Evolutionary conservation across 2,113 vertebrate genomes (phyloP).

Genomic region (Nibea albiflora): DNA sequence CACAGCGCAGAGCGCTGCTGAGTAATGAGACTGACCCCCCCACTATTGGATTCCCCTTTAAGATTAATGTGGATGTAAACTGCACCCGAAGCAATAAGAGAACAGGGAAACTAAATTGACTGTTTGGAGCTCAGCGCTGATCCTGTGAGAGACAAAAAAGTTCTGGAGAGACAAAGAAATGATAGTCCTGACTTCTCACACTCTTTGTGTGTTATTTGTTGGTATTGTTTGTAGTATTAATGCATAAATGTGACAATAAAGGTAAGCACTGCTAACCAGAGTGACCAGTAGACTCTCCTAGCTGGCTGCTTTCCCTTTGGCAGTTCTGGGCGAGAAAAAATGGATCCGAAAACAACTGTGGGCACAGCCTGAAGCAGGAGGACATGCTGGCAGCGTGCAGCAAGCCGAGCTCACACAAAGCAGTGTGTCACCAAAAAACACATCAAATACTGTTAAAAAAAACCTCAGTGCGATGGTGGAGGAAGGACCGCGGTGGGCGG

Average conservation of each 20-base stretch:
- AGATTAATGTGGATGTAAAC: slow-evolving; percentile 56
- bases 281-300: slow-evolving; percentile 1
- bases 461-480: neutral
- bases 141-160: too few relatives aligned
- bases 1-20: slow-evolving; percentile 30
- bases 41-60: slow-evolving; percentile 21
- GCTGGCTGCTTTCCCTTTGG: slow-evolving; percentile 33
- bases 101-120: neutral
- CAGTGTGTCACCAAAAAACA: slow-evolving; percentile 23
- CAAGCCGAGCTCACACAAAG: neutral
- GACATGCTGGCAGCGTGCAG: slow-evolving; percentile 20
- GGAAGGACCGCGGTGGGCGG: neutral
- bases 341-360: slow-evolving; percentile 29
- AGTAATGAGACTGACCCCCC: slow-evolving; percentile 47
- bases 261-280: neutral
- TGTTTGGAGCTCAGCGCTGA: neutral
- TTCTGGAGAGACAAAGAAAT: neutral
- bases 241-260: neutral
- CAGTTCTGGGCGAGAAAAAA: slow-evolving; percentile 40
- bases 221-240: neutral
- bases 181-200: neutral
- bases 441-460: slow-evolving; percentile 9
- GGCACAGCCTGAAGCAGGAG: slow-evolving; percentile 21
- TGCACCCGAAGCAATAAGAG: slow-evolving; percentile 38
- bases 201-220: neutral